A percentile compares a stretch with the other conserved stretches of the same genome.
Conservation (phyloP, 2,113 vertebrate genomes). For the Bungarus multicinctus region DNA sequence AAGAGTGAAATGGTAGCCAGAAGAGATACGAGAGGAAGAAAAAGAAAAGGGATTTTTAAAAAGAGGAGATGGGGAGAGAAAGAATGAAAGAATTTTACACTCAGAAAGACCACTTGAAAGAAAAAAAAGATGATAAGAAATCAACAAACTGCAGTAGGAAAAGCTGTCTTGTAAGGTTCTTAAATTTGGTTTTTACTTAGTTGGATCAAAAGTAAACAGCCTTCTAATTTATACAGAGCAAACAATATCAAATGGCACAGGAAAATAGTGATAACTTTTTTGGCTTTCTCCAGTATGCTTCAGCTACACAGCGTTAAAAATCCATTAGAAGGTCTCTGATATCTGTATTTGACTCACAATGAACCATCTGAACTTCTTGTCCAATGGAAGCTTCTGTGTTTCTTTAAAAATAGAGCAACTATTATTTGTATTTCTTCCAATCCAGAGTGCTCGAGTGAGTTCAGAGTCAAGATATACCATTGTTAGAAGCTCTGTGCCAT, state of each 20-base stretch:
- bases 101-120: not conserved
- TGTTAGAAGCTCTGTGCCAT: not conserved
- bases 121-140: not conserved
- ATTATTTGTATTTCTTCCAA: not conserved
- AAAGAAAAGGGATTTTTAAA: not conserved
- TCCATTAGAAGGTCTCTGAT: not conserved
- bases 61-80: not conserved
- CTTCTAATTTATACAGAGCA: not conserved
- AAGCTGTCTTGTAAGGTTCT: not conserved
- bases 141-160: not conserved
- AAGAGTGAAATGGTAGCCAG: not conserved
- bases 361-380: not conserved
- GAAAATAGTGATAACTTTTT: not conserved
- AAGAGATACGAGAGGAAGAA: not conserved
- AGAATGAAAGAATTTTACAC: not conserved
- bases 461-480: not conserved
- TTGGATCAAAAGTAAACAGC: not conserved
- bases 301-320: not conserved
- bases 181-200: not conserved
- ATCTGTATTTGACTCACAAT: not conserved
- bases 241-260: not conserved
- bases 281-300: not conserved
- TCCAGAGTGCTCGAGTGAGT: not conserved
- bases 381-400: not conserved
- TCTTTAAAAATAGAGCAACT: not conserved